These are phyloP conservation scores for Argentina silus DNA, from an alignment of 2,797 vertebrate genomes.

Conservation along the genomic window DNA sequence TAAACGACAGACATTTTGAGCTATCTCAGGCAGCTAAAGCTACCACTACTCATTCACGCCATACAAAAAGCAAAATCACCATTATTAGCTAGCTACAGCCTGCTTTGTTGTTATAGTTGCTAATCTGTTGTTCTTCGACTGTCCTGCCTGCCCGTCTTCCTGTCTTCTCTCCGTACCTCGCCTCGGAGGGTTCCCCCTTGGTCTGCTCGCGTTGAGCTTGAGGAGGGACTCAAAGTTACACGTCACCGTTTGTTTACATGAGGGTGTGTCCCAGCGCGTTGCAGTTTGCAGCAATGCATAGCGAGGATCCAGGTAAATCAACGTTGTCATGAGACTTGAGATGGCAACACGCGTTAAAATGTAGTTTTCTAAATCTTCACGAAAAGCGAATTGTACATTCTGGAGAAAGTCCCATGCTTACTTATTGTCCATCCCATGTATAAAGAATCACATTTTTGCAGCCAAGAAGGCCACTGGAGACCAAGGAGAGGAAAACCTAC, in stretches of 20 bases:
- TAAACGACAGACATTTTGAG: not conserved
- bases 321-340: no score
- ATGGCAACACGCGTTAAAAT: not conserved
- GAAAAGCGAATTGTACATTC: no score
- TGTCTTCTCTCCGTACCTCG: no score
- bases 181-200: conserved; percentile 26
- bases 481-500: not conserved
- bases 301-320: not conserved
- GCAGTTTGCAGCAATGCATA: not conserved
- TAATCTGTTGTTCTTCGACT: conserved; percentile 7
- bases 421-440: not conserved
- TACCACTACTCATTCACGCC: not conserved
- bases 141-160: no score
- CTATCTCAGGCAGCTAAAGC: not conserved
- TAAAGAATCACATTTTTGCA: no score
- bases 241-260: conserved; percentile 72
- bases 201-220: conserved; percentile 50
- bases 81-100: not conserved
- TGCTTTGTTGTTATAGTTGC: not conserved
- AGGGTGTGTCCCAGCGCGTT: not conserved
- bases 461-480: not conserved
- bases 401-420: not conserved
- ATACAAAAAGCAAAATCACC: not conserved
- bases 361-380: no score
- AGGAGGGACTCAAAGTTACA: conserved; percentile 51